phyloP scores from a whole-genome alignment of 2,797 vertebrate genomes.

The Gephyroberyx darwinii region DNA sequence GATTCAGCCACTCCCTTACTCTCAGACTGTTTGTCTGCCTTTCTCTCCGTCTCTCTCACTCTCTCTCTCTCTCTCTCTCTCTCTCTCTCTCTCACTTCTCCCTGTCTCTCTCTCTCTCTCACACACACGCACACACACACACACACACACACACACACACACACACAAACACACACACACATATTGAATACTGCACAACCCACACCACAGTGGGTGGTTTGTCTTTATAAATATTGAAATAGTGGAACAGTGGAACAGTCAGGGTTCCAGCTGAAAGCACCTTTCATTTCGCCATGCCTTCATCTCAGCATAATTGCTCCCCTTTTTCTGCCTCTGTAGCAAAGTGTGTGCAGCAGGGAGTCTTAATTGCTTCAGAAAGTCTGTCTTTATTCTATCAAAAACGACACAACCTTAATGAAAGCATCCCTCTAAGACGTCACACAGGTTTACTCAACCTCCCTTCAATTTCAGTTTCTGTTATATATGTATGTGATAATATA shows the following conservation, averaged over 20 bases:
- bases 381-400: conserved; percentile 69
- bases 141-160: conserved; percentile 20
- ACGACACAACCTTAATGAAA: conserved; percentile 60
- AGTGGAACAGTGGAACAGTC: conserved; percentile 80
- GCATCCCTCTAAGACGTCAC: conserved; percentile 51
- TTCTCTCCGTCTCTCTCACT: conserved; percentile 33
- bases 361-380: conserved; percentile 73
- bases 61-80: conserved; percentile 38
- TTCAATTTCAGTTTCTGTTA: conserved; percentile 33
- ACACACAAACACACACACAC: conserved; percentile 25
- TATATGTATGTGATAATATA: not conserved
- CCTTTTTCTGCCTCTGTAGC: conserved; percentile 64
- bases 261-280: conserved; percentile 82
- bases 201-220: conserved; percentile 75
- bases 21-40: conserved; percentile 71
- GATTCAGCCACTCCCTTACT: conserved; percentile 73
- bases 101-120: conserved; percentile 23
- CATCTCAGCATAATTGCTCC: conserved; percentile 79
- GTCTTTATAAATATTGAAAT: conserved; percentile 84
- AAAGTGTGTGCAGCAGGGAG: conserved; percentile 69
- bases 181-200: conserved; percentile 45
- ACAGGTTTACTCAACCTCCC: conserved; percentile 33
- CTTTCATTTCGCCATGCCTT: conserved; percentile 81
- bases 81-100: conserved; percentile 15
- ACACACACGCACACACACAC: conserved; percentile 29